Conservation (phyloP, 2,797 vertebrate species). For the Heteromormyrus szaboi region DNA sequence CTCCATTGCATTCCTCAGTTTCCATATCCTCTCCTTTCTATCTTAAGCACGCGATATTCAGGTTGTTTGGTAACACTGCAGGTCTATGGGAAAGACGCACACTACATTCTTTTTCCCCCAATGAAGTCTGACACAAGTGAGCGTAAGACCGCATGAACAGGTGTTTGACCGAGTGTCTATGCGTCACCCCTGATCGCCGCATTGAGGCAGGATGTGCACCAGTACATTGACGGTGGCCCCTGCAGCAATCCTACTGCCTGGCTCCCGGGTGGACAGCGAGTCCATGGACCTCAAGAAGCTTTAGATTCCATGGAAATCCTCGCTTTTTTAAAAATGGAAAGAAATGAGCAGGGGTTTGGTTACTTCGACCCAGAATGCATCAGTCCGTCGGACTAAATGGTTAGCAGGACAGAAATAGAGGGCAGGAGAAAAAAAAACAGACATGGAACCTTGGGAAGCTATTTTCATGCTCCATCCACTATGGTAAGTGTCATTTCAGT, state of each 20-base stretch:
- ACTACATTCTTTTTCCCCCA: not conserved
- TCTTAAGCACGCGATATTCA: not conserved
- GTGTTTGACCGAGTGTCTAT: not conserved
- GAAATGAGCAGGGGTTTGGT: not conserved
- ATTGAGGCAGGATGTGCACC: not conserved
- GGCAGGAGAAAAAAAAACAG: not conserved
- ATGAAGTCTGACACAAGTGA: not conserved
- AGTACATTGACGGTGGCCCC: not conserved
- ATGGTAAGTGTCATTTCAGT: not conserved
- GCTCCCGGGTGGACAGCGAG: not conserved
- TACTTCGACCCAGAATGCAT: not conserved
- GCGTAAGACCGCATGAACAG: not conserved
- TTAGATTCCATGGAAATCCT: not conserved
- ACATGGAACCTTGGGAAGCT: not conserved
- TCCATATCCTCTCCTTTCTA: not conserved
- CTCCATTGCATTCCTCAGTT: not conserved
- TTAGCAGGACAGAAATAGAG: not conserved
- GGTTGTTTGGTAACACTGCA: constrained; percentile 44
- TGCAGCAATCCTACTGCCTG: not conserved
- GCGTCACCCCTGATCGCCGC: not conserved
- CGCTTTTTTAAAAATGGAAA: not conserved
- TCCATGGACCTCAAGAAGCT: not conserved
- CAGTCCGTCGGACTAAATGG: not conserved
- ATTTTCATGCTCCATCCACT: not conserved
- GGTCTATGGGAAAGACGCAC: not conserved